phyloP scores from a whole-genome alignment of 2,113 vertebrate genomes.

The Nyctibius bracteatus region DNA sequence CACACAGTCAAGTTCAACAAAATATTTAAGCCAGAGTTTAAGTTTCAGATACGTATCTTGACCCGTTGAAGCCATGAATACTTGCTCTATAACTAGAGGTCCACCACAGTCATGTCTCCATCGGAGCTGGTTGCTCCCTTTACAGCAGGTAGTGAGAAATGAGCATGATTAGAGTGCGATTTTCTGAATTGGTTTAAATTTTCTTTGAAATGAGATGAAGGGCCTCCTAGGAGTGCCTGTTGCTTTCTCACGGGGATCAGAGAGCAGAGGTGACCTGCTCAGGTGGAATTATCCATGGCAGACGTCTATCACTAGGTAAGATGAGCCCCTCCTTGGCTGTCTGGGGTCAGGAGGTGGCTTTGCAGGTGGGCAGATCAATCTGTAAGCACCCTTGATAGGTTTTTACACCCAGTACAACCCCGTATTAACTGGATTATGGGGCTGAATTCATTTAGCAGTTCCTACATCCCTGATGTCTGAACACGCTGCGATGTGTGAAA shows the following conservation, averaged over 20 bases:
- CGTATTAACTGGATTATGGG: not conserved
- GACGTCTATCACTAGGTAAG: not conserved
- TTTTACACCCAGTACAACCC: not conserved
- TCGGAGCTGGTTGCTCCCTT: not conserved
- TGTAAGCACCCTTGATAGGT: rapidly evolving
- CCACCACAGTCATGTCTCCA: not conserved
- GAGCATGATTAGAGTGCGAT: not conserved
- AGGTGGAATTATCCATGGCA: not conserved
- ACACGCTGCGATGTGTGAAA: rapidly evolving
- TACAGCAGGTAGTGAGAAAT: not conserved
- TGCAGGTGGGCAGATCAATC: not conserved
- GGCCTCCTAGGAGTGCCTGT: not conserved
- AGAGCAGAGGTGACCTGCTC: not conserved
- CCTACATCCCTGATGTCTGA: not conserved
- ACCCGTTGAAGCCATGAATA: not conserved
- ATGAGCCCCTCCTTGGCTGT: not conserved
- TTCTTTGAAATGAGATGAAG: not conserved
- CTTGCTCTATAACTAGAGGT: not conserved
- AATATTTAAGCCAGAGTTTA: not conserved
- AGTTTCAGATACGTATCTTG: rapidly evolving
- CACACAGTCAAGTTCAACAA: not conserved
- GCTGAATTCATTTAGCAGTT: not conserved
- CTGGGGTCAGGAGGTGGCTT: not conserved
- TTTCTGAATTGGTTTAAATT: not conserved
- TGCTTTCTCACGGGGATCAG: not conserved